These are phyloP conservation scores for Phenganax subtilis DNA, from an alignment of 92 coral and sea anemone species.

Conservation along the genomic window DNA sequence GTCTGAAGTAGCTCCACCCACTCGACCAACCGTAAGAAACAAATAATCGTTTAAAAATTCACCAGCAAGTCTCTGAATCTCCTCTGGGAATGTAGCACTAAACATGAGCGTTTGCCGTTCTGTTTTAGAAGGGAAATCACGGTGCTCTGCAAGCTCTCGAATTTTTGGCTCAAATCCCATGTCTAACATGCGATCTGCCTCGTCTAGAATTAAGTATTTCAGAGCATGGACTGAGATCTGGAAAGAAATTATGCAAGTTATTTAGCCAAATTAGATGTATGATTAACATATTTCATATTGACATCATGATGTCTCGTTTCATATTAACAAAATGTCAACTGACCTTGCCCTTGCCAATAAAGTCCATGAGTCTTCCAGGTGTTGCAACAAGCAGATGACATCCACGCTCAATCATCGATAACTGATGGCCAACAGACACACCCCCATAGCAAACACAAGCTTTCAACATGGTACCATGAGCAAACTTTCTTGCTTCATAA, in stretches of 20 bases:
- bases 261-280: background rate
- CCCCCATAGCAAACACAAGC: constrained; percentile 90
- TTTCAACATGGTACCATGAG: constrained; percentile 70
- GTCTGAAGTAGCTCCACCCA: constrained; percentile 96
- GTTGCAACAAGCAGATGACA: constrained; percentile 90
- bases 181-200: constrained; percentile 97
- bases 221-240: constrained; percentile 69
- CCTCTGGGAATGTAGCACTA: constrained; percentile 97
- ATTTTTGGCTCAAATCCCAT: constrained; percentile 85
- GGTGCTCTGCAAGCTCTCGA: constrained; percentile 60
- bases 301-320: no score
- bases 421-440: constrained; percentile 77
- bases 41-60: constrained; percentile 80
- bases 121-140: constrained; percentile 65
- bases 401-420: constrained; percentile 60
- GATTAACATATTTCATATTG: no score
- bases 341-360: constrained; percentile 68
- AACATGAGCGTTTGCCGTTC: constrained; percentile 88
- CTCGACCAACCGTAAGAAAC: constrained; percentile 94
- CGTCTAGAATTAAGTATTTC: constrained; percentile 78
- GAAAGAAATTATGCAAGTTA: background rate
- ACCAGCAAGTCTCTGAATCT: constrained; percentile 85
- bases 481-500: constrained; percentile 70
- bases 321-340: background rate
- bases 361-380: constrained; percentile 89